Evolutionary conservation across 1,140 invertebrate genomes (phyloP).

Genomic region (Heliconius eleuchia): DNA sequence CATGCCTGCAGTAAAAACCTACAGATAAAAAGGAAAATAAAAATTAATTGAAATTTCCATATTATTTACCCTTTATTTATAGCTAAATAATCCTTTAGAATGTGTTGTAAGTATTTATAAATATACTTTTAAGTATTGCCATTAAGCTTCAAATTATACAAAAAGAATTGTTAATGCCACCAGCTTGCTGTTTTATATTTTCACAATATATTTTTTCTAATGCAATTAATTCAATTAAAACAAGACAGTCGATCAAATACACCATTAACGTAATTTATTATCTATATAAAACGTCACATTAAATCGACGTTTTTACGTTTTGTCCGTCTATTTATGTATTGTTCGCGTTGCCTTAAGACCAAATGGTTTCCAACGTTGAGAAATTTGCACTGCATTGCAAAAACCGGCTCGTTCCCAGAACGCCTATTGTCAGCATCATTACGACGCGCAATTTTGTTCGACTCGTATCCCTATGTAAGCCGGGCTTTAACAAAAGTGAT

Average conservation of each 20-base stretch:
- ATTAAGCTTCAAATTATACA: neutral
- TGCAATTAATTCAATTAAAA: neutral
- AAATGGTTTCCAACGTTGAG: constrained; percentile 54
- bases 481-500: constrained; percentile 46
- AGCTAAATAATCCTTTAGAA: neutral
- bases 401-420: constrained; percentile 67
- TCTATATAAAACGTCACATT: neutral
- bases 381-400: constrained; percentile 69
- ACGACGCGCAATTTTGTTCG: constrained; percentile 68
- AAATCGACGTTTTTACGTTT: neutral
- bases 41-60: too few relatives aligned
- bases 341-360: constrained; percentile 38
- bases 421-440: constrained; percentile 69
- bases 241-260: neutral
- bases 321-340: constrained; percentile 24
- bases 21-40: neutral
- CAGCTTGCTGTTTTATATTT: too few relatives aligned
- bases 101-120: neutral
- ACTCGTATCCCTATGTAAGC: constrained; percentile 70
- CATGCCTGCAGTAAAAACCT: neutral
- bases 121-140: neutral
- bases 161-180: too few relatives aligned
- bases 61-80: too few relatives aligned
- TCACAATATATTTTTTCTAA: neutral
- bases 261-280: neutral